These are phyloP conservation scores for Xanthorhoe spadicearia DNA, from an alignment of 2,888 invertebrate genomes.

Conservation along the genomic window DNA sequence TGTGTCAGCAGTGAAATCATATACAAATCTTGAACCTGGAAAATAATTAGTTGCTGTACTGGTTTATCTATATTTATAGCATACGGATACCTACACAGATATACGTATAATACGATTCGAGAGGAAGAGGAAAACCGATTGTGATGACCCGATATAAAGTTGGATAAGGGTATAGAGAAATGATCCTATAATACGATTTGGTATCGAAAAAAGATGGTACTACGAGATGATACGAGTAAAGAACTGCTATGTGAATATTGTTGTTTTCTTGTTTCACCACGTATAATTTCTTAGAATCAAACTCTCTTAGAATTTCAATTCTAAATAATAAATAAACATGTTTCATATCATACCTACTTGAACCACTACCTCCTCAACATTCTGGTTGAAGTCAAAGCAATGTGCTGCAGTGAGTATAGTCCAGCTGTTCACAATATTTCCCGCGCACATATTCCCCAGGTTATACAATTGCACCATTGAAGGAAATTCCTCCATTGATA, in stretches of 20 bases:
- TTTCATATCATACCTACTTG: conserved; percentile 58
- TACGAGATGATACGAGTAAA: too few species aligned
- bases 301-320: too few species aligned
- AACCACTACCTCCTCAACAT: conserved; percentile 56
- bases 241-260: background rate
- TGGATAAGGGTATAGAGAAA: too few species aligned
- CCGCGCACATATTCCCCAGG: conserved; percentile 62
- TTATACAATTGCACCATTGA: conserved; percentile 64
- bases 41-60: too few species aligned
- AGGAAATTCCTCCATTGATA: conserved; percentile 55
- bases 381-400: conserved; percentile 61
- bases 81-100: too few species aligned
- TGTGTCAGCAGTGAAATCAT: conserved; percentile 53
- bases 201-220: too few species aligned
- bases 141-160: too few species aligned
- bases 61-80: too few species aligned
- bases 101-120: too few species aligned
- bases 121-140: too few species aligned
- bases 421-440: conserved; percentile 65
- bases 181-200: too few species aligned
- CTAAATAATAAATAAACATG: background rate
- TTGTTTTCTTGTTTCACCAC: background rate
- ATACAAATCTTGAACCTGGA: conserved; percentile 61
- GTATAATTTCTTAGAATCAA: background rate
- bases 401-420: conserved; percentile 67